These are phyloP conservation scores for Hecatera dysodea DNA, from an alignment of 2,888 invertebrate genomes.

Conservation along the genomic window DNA sequence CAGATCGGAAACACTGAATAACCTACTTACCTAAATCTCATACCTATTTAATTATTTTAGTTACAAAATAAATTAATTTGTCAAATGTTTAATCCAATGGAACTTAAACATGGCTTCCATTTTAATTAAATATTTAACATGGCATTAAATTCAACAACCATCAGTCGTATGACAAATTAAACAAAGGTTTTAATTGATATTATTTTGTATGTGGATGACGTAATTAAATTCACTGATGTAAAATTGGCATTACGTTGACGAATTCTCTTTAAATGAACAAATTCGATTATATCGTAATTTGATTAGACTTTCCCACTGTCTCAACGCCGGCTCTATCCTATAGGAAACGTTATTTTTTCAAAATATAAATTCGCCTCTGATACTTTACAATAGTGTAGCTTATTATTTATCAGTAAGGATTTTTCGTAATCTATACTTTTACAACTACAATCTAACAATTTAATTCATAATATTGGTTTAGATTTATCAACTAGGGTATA, in stretches of 20 bases:
- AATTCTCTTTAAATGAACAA: no score
- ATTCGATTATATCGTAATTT: no score
- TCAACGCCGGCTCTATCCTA: background rate
- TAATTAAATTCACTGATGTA: background rate
- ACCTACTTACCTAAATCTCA: constrained; percentile 4
- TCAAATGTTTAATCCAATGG: constrained; percentile 10
- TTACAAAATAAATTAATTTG: constrained; percentile 13
- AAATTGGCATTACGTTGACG: background rate
- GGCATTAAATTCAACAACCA: constrained; percentile 7
- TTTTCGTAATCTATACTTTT: no score
- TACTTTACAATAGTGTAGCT: background rate
- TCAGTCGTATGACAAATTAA: background rate
- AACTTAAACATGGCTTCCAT: constrained; percentile 6
- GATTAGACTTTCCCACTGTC: background rate
- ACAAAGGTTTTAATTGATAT: constrained; percentile 4
- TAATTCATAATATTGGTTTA: no score
- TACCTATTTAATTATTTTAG: constrained; percentile 33
- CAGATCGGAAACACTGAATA: background rate
- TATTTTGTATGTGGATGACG: background rate
- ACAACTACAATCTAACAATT: no score
- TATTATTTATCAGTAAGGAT: no score
- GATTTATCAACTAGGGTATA: no score
- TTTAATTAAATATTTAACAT: constrained; percentile 35
- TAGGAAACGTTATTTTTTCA: background rate
- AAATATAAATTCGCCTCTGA: background rate